Evolutionary conservation across 2,888 invertebrate species (phyloP).

Genomic region (Drosophila formosana): DNA sequence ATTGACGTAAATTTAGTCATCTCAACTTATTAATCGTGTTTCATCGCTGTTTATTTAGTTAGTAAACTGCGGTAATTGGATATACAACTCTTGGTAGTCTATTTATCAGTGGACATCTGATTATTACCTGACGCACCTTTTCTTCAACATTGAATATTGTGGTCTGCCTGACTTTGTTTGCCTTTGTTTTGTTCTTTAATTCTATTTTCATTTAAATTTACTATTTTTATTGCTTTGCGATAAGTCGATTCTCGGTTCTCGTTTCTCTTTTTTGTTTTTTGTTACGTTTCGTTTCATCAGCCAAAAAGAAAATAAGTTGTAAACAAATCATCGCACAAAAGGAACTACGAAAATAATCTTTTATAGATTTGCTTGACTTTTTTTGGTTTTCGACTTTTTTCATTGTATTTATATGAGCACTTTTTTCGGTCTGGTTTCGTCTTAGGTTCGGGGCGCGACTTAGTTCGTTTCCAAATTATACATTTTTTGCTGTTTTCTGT

Average conservation of each 20-base stretch:
- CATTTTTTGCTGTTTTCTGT: conserved; percentile 40
- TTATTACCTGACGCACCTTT: conserved; percentile 35
- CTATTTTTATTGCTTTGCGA: conserved; percentile 59
- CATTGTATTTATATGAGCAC: conserved; percentile 16
- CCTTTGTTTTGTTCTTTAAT: conserved; percentile 64
- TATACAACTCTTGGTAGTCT: conserved; percentile 28
- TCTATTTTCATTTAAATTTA: conserved; percentile 59
- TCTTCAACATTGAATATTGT: conserved; percentile 40
- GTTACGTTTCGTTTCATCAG: conserved; percentile 57
- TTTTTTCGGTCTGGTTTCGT: conserved; percentile 18
- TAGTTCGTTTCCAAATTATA: conserved; percentile 53
- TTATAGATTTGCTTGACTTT: conserved; percentile 64
- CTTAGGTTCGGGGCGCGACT: conserved; percentile 38
- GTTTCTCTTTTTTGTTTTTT: conserved; percentile 6
- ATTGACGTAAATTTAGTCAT: neutral
- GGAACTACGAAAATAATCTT: conserved; percentile 81
- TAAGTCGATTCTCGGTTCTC: conserved; percentile 56
- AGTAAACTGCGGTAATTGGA: neutral
- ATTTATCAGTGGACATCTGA: conserved; percentile 3
- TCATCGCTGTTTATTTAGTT: conserved; percentile 7
- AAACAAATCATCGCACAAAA: conserved; percentile 80
- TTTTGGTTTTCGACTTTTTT: conserved; percentile 24
- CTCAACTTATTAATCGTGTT: neutral
- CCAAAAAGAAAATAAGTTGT: conserved; percentile 78
- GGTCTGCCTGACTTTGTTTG: conserved; percentile 39